A percentile compares a stretch with the other conserved stretches of the same genome.
phyloP scores from a whole-genome alignment of 2,888 invertebrate species.

The Crocallis elinguaria region DNA sequence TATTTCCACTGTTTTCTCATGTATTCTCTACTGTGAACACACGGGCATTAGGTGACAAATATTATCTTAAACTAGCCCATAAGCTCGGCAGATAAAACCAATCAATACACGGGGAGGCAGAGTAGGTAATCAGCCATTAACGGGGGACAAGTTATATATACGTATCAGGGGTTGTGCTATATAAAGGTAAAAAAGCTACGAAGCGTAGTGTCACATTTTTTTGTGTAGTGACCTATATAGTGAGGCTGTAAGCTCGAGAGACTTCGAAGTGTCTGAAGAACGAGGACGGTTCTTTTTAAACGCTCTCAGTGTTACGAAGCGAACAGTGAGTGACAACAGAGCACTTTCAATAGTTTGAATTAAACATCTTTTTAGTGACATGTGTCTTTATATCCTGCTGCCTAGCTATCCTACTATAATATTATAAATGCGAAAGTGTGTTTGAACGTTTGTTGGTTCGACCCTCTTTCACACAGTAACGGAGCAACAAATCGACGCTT shows the following conservation, averaged over 20 bases:
- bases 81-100: constrained; percentile 66
- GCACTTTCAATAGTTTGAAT: too few relatives aligned
- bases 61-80: constrained; percentile 75
- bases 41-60: constrained; percentile 70
- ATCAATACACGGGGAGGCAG: constrained; percentile 69
- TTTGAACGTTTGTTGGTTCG: too few relatives aligned
- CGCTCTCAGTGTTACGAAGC: too few relatives aligned
- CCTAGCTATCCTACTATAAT: too few relatives aligned
- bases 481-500: too few relatives aligned
- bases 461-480: too few relatives aligned
- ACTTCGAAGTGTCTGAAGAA: constrained; percentile 12
- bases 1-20: constrained; percentile 1
- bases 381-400: too few relatives aligned
- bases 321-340: too few relatives aligned
- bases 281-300: too few relatives aligned
- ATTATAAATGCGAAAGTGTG: too few relatives aligned
- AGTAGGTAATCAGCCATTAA: constrained; percentile 68
- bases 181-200: constrained; percentile 50
- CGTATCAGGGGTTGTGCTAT: constrained; percentile 53
- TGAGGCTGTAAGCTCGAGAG: constrained; percentile 16
- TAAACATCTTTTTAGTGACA: too few relatives aligned
- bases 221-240: constrained; percentile 40
- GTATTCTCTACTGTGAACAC: constrained; percentile 31
- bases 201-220: constrained; percentile 36
- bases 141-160: constrained; percentile 56